Conservation (phyloP, 2,797 vertebrate genomes). For the Tapera naevia region DNA sequence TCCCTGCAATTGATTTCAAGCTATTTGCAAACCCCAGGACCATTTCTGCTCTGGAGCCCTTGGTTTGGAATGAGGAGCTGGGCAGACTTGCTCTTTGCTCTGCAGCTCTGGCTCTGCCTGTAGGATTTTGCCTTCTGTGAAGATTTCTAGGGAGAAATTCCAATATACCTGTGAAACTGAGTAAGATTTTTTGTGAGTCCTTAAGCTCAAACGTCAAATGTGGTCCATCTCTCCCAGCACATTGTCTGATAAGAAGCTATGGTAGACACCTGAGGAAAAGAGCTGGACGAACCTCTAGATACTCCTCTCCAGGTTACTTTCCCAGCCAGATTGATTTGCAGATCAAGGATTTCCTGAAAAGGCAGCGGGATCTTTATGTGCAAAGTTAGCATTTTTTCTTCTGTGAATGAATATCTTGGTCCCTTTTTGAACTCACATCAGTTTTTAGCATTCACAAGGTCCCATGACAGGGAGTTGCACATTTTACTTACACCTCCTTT, state of each 20-base stretch:
- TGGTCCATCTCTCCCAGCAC: not conserved
- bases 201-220: not conserved
- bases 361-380: not conserved
- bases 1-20: not conserved
- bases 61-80: not conserved
- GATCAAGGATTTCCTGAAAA: slow-evolving; percentile 9
- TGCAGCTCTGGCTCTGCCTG: not conserved
- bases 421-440: not conserved
- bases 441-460: not conserved
- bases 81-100: not conserved
- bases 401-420: not conserved
- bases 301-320: not conserved
- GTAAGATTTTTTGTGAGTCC: not conserved
- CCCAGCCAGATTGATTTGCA: not conserved
- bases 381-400: not conserved
- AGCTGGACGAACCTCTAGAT: not conserved
- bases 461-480: not conserved
- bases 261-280: not conserved
- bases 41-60: not conserved
- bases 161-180: not conserved
- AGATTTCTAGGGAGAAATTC: not conserved
- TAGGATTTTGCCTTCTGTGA: not conserved
- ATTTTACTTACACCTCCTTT: not conserved
- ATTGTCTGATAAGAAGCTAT: not conserved
- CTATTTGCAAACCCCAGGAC: not conserved